A percentile compares a stretch with the other conserved stretches of the same genome.
Evolutionary conservation across 2,797 vertebrate species (phyloP).

Genomic region (Neomorphus geoffroyi): DNA sequence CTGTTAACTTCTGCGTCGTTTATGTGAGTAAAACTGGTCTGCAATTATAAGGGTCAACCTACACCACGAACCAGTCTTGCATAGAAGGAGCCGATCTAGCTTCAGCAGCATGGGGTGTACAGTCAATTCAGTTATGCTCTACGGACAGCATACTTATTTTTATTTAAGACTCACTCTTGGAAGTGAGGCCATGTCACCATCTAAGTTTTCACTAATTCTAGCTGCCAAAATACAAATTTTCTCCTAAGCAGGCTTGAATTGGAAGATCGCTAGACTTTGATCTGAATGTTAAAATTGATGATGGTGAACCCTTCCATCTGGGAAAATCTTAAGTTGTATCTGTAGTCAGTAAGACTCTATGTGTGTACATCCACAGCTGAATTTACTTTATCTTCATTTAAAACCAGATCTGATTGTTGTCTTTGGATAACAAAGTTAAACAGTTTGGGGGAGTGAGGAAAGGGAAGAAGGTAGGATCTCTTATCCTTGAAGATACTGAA

Average conservation of each 20-base stretch:
- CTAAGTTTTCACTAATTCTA: neutral
- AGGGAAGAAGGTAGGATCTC: neutral
- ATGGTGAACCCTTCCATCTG: neutral
- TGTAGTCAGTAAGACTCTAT: neutral
- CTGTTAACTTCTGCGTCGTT: neutral
- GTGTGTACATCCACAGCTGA: neutral
- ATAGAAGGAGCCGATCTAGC: accelerated
- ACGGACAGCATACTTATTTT: neutral
- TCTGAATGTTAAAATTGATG: neutral
- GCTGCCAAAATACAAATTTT: neutral
- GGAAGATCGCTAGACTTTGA: neutral
- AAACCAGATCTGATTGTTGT: neutral
- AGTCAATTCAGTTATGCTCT: neutral
- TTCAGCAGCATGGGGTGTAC: neutral
- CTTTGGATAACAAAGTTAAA: neutral
- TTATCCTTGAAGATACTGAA: neutral
- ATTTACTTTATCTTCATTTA: neutral
- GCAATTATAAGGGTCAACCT: neutral
- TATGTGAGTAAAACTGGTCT: neutral
- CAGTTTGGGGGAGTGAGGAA: accelerated
- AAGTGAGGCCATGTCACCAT: accelerated
- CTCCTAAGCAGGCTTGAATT: neutral
- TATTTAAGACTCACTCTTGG: neutral
- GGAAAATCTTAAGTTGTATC: neutral
- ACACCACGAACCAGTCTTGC: neutral